Evolutionary conservation across 2,888 invertebrate genomes (phyloP).

Genomic region (Tachina fera): DNA sequence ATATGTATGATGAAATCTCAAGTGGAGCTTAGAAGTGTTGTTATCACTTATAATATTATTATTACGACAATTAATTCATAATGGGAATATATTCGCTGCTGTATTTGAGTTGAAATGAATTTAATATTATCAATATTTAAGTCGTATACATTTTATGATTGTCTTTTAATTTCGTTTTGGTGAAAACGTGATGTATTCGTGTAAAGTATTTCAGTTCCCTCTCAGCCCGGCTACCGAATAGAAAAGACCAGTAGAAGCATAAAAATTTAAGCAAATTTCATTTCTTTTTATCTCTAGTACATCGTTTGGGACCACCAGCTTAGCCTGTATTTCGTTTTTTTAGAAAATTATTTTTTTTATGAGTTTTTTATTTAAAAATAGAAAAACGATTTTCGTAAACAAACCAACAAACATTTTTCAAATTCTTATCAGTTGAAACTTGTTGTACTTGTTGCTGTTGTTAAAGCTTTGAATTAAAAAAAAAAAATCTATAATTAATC

Average conservation of each 20-base stretch:
- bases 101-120: constrained; percentile 25
- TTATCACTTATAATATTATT: constrained; percentile 28
- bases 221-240: not conserved
- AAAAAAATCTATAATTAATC: constrained; percentile 45
- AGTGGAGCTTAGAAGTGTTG: not conserved
- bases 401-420: constrained; percentile 34
- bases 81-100: constrained; percentile 13
- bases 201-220: constrained; percentile 34
- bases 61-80: not conserved
- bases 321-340: not conserved
- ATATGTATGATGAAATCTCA: constrained; percentile 8
- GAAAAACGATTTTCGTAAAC: not conserved
- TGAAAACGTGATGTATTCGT: constrained; percentile 54
- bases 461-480: not conserved
- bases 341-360: not conserved
- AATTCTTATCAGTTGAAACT: constrained; percentile 62
- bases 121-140: constrained; percentile 29
- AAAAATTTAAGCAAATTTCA: not conserved
- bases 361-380: constrained; percentile 29
- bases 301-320: not conserved
- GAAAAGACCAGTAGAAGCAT: not conserved
- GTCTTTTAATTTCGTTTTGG: constrained; percentile 8
- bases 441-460: constrained; percentile 14
- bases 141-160: not conserved
- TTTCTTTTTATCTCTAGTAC: not conserved